These are phyloP conservation scores for Meda fulgida DNA, from an alignment of 2,797 vertebrate genomes.

Conservation along the genomic window DNA sequence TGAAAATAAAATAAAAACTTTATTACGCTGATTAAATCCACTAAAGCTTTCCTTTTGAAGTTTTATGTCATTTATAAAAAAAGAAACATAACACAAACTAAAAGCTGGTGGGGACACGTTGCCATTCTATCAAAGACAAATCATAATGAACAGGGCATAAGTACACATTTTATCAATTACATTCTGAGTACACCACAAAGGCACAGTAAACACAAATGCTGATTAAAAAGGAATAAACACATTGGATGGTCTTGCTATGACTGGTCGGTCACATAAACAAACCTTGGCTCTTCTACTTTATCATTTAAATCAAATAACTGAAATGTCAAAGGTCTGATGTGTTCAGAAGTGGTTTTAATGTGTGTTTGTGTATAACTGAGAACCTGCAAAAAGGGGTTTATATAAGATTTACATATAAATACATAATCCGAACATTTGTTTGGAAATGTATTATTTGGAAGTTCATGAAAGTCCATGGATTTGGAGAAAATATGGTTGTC, in stretches of 20 bases:
- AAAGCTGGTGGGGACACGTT: slow-evolving; percentile 35
- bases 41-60: slow-evolving; percentile 49
- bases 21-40: slow-evolving; percentile 51
- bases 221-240: slow-evolving; percentile 68
- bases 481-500: slow-evolving; percentile 38
- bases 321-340: slow-evolving; percentile 34
- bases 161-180: slow-evolving; percentile 57
- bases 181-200: slow-evolving; percentile 28
- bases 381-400: slow-evolving; percentile 33
- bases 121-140: slow-evolving; percentile 52
- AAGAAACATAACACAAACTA: slow-evolving; percentile 37
- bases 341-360: slow-evolving; percentile 35
- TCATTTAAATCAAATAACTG: slow-evolving; percentile 40
- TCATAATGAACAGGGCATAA: slow-evolving; percentile 42
- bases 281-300: slow-evolving; percentile 43
- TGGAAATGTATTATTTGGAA: not conserved
- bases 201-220: slow-evolving; percentile 60
- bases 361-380: slow-evolving; percentile 28
- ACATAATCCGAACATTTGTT: not conserved
- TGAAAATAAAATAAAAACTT: slow-evolving; percentile 54
- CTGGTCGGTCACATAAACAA: slow-evolving; percentile 55
- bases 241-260: slow-evolving; percentile 45
- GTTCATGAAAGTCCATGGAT: slow-evolving; percentile 25
- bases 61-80: slow-evolving; percentile 52
- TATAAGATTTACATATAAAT: not conserved